phyloP scores from a whole-genome alignment of 1,140 invertebrate genomes.

The Saccostrea cuccullata region DNA sequence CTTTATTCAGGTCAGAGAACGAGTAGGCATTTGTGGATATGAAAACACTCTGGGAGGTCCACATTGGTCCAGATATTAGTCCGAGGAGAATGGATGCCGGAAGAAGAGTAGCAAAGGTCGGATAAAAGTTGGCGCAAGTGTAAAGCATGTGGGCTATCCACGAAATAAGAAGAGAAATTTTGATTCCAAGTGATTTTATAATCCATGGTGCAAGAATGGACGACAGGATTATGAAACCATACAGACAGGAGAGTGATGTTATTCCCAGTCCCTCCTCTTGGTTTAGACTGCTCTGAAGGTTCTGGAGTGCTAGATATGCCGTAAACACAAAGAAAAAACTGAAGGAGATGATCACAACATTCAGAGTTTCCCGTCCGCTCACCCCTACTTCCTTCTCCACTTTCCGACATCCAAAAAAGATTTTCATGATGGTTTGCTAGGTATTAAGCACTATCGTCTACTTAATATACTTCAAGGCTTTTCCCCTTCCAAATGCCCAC shows the following conservation, averaged over 20 bases:
- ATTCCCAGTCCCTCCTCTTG: constrained; percentile 62
- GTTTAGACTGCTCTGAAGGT: constrained; percentile 74
- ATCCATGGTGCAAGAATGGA: constrained; percentile 62
- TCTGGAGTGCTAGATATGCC: constrained; percentile 69
- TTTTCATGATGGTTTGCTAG: not conserved
- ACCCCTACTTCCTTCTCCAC: not conserved
- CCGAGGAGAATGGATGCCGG: constrained; percentile 61
- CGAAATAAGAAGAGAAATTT: constrained; percentile 60
- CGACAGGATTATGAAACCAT: constrained; percentile 60
- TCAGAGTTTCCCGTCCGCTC: constrained; percentile 11
- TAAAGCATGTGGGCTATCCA: constrained; percentile 62
- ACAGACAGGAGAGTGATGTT: constrained; percentile 57
- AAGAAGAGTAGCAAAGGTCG: constrained; percentile 64
- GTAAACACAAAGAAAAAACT: constrained; percentile 65
- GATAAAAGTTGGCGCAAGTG: constrained; percentile 77
- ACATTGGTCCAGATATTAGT: constrained; percentile 59
- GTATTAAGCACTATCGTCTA: not conserved
- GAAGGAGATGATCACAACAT: constrained; percentile 58
- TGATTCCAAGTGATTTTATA: constrained; percentile 62
- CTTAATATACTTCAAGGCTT: not conserved
- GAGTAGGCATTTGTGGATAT: constrained; percentile 54
- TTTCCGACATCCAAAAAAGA: not conserved
- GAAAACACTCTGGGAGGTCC: constrained; percentile 58
- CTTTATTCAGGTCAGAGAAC: not conserved
- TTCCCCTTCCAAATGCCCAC: not conserved